phyloP scores from a whole-genome alignment of 2,888 invertebrate genomes.

The Plagodis pulveraria region DNA sequence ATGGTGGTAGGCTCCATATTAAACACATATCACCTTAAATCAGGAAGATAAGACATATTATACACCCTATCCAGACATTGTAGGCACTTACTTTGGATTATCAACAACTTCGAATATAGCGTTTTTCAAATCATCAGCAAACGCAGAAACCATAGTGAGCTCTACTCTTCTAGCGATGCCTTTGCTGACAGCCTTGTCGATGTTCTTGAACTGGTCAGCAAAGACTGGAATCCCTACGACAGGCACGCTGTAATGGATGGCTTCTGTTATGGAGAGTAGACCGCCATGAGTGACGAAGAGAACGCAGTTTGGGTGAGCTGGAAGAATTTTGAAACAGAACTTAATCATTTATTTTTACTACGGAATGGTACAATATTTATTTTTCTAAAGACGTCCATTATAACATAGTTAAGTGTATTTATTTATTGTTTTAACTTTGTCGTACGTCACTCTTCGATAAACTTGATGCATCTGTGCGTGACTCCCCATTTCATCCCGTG shows the following conservation, averaged over 20 bases:
- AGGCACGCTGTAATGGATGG: conserved; percentile 62
- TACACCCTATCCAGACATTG: too few relatives aligned
- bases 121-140: conserved; percentile 44
- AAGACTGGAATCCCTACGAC: conserved; percentile 66
- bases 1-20: too few relatives aligned
- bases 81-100: conserved; percentile 45
- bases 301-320: conserved; percentile 67
- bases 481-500: too few relatives aligned
- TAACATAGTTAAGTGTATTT: too few relatives aligned
- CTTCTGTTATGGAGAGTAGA: conserved; percentile 60
- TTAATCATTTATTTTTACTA: too few relatives aligned
- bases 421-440: too few relatives aligned
- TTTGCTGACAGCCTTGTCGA: conserved; percentile 49
- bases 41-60: too few relatives aligned
- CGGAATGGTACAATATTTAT: too few relatives aligned
- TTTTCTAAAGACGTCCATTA: too few relatives aligned
- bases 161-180: conserved; percentile 54
- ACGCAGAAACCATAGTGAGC: conserved; percentile 36
- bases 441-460: too few relatives aligned
- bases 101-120: conserved; percentile 48
- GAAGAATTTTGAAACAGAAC: conserved; percentile 19
- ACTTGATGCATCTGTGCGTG: too few relatives aligned
- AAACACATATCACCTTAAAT: too few relatives aligned
- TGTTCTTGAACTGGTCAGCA: conserved; percentile 64
- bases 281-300: conserved; percentile 73